A percentile compares a stretch with the other conserved stretches of the same genome.
These are phyloP conservation scores for Ascaphus truei DNA, from an alignment of 2,113 vertebrate genomes.

Conservation along the genomic window DNA sequence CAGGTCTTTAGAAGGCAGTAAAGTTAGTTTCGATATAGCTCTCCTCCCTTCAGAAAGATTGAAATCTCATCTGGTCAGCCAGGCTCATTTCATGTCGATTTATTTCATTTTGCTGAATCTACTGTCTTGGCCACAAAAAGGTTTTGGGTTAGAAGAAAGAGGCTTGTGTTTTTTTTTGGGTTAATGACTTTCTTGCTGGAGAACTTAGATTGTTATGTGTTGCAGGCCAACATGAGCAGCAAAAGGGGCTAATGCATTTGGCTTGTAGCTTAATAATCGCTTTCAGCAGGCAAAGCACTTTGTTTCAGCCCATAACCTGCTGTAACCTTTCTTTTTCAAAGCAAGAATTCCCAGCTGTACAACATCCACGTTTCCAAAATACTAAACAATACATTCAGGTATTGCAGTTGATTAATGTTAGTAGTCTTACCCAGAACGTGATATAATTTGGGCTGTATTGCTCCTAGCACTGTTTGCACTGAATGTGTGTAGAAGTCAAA, in stretches of 20 bases:
- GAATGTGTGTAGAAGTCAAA: background rate
- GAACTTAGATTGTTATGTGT: background rate
- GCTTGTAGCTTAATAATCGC: background rate
- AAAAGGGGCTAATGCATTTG: background rate
- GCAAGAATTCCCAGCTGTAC: background rate
- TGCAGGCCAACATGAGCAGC: background rate
- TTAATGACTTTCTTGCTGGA: too few species aligned
- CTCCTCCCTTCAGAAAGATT: background rate
- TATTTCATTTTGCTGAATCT: background rate
- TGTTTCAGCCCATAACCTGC: background rate
- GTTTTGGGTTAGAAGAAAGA: too few species aligned
- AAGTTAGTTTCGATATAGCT: background rate
- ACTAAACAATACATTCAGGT: background rate
- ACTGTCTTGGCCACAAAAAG: too few species aligned
- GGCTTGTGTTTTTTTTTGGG: too few species aligned
- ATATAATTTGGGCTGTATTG: background rate
- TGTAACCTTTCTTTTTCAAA: background rate
- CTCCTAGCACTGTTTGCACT: background rate
- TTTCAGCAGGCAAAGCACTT: background rate
- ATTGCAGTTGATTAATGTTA: background rate
- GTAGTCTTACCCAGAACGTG: background rate
- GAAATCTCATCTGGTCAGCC: background rate
- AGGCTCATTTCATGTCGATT: background rate
- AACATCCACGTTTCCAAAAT: background rate
- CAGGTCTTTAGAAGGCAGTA: background rate